phyloP scores from a whole-genome alignment of 53 echinoderm and acorn worm genomes.

The Echinarachnius parma region DNA sequence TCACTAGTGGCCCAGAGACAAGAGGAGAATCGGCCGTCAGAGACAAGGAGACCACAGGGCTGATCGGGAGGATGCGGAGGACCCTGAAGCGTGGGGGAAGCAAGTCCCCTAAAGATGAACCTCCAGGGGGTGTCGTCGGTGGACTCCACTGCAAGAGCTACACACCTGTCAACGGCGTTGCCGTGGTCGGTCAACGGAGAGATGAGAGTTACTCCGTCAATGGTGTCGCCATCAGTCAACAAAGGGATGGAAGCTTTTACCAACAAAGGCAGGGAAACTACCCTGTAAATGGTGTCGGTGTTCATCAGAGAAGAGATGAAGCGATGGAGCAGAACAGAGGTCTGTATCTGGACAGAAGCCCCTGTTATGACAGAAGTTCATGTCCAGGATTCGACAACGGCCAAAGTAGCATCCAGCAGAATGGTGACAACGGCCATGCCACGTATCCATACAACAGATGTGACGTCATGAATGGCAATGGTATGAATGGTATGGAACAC shows the following conservation, averaged over 20 bases:
- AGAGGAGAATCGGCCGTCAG: background rate
- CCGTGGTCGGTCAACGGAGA: background rate
- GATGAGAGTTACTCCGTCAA: background rate
- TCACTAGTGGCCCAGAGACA: background rate
- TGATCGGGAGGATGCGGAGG: slow-evolving; percentile 30
- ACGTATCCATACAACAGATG: slow-evolving; percentile 6
- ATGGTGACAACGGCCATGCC: slow-evolving; percentile 3
- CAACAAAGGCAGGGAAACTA: background rate
- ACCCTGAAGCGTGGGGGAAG: slow-evolving; percentile 25
- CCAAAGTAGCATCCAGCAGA: background rate
- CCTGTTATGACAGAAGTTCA: background rate
- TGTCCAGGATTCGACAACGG: slow-evolving; percentile 28
- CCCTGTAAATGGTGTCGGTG: too few relatives aligned
- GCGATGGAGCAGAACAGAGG: too few relatives aligned
- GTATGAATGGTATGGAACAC: background rate
- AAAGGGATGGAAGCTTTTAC: background rate
- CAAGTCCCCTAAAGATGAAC: slow-evolving; percentile 29
- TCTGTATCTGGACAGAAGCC: too few relatives aligned
- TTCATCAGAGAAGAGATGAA: too few relatives aligned
- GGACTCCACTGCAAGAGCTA: background rate
- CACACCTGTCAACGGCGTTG: background rate
- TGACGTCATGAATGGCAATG: slow-evolving; percentile 7
- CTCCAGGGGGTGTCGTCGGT: background rate
- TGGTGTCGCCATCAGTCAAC: slow-evolving; percentile 1
- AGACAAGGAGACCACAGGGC: slow-evolving; percentile 22